Conservation (phyloP, 2,113 vertebrate species). For the Cyprinodon brontotheroides region DNA sequence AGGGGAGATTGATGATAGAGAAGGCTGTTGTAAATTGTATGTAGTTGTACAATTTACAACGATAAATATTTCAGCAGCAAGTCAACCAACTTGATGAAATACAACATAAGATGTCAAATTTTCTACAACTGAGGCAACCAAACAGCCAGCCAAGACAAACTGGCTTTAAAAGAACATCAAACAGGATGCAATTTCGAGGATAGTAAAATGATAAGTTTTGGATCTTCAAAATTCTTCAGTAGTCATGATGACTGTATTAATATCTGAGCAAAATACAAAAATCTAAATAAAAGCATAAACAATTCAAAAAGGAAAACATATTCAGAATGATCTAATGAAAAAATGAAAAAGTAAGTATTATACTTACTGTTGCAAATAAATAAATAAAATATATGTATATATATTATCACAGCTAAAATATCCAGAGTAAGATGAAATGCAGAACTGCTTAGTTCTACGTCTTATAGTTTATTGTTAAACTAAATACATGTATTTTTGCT, state of each 20-base stretch:
- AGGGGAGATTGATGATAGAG: slow-evolving; percentile 60
- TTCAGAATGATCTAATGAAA: too few species aligned
- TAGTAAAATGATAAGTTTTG: neutral
- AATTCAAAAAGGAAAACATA: too few species aligned
- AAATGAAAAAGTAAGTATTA: too few species aligned
- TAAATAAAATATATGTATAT: too few species aligned
- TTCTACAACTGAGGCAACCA: slow-evolving; percentile 16
- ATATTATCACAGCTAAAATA: too few species aligned
- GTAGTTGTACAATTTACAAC: slow-evolving; percentile 59
- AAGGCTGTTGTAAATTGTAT: slow-evolving; percentile 62
- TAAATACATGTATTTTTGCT: too few species aligned
- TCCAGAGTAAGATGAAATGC: too few species aligned
- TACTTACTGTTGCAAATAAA: too few species aligned
- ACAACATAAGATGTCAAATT: slow-evolving; percentile 26
- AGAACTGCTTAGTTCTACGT: too few species aligned
- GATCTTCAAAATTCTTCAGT: neutral
- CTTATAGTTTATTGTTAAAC: too few species aligned
- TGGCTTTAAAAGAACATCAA: neutral
- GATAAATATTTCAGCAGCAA: slow-evolving; percentile 73
- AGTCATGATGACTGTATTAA: neutral
- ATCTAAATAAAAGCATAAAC: too few species aligned
- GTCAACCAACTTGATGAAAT: slow-evolving; percentile 58
- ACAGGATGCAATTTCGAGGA: neutral
- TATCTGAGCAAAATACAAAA: too few species aligned
- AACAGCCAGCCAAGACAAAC: slow-evolving; percentile 19